Evolutionary conservation across 1,140 invertebrate genomes (phyloP), one percentile per base, ranked within the genome.

Genomic region (Brachionus sp.): DNA sequence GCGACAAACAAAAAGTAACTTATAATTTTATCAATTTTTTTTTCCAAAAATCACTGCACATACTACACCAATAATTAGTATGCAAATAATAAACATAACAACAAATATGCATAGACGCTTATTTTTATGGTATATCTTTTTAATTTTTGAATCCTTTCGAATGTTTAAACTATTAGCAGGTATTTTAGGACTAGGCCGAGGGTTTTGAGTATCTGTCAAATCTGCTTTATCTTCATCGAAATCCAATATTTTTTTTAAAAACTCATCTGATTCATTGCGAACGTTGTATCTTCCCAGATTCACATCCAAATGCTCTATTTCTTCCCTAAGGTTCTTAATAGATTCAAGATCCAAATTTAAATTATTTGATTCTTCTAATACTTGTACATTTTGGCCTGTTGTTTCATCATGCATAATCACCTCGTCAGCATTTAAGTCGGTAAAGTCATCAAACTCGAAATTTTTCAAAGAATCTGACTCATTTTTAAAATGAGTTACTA

Each of bases 51-150:
- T 13, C 16, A 75, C 9, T 25, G 16, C 70, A 29, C 70, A 75
- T 25, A 75, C 42, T 2, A 75, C 25, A 29, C 39, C 70, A 46
- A 46, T 29, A 33, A 46, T 46, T 7, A 75, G 4, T 12, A 75
- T 2, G 5, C 37, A 46, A 25, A 29, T 46, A 46, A 75, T 16
- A 29, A 50, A 46, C 25, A 46, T 19, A 23, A 75, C 44, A 44
- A 75, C 42, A 75, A 75, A 25, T 19, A 44, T 75, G 25, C 70
- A 75, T 46, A 75, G 42, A 50, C 39, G 44, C n/a, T 75, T 75
- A 46, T 35, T 75, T 33, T 25, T 75, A 75, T 46, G 19, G 25
- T 23, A 75, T 25, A 46, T 12, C 12, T 75, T 35, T 10, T 75
- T 75, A 13, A 44, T 13, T 46, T 75, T 75, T 0, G 39, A 46